A percentile compares a stretch with the other conserved stretches of the same genome.
Evolutionary conservation across 1,140 invertebrate species (phyloP).

Genomic region (Drosophila melanica): DNA sequence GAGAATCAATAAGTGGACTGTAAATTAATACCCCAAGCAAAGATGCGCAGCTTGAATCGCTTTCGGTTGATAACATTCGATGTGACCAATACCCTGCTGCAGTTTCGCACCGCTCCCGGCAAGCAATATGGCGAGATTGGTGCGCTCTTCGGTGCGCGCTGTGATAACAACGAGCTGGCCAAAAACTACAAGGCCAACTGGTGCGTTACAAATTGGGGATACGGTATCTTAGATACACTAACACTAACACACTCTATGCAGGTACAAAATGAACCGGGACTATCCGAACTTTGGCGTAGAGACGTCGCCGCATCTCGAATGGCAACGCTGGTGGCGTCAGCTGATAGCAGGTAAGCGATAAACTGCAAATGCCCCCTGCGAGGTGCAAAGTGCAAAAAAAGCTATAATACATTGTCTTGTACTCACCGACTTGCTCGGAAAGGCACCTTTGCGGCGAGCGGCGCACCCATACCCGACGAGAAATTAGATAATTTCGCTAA

Average conservation of each 20-base stretch:
- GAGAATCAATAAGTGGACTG: conserved; percentile 13
- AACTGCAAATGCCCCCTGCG: conserved; percentile 3
- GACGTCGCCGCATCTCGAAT: conserved; percentile 86
- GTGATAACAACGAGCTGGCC: conserved; percentile 86
- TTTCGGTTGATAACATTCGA: conserved; percentile 92
- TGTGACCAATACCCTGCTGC: conserved; percentile 92
- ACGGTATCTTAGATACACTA: neutral
- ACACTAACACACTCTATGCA: conserved; percentile 3
- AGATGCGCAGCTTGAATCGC: conserved; percentile 83
- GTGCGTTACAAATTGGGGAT: conserved; percentile 55
- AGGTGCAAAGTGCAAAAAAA: conserved; percentile 36
- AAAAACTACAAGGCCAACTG: conserved; percentile 88
- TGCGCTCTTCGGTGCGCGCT: conserved; percentile 87
- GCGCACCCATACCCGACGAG: conserved; percentile 80
- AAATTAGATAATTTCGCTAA: conserved; percentile 86
- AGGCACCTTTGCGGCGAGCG: conserved; percentile 78
- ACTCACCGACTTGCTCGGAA: neutral
- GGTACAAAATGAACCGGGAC: conserved; percentile 85
- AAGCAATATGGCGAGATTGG: conserved; percentile 90
- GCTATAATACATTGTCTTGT: neutral
- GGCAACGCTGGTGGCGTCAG: conserved; percentile 92
- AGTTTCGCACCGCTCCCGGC: conserved; percentile 88
- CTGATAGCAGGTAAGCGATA: conserved; percentile 70
- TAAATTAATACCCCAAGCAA: conserved; percentile 28
- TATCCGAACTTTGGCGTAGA: conserved; percentile 92